These are phyloP conservation scores for Corvus moneduloides DNA, from an alignment of 2,113 vertebrate species.

Conservation along the genomic window DNA sequence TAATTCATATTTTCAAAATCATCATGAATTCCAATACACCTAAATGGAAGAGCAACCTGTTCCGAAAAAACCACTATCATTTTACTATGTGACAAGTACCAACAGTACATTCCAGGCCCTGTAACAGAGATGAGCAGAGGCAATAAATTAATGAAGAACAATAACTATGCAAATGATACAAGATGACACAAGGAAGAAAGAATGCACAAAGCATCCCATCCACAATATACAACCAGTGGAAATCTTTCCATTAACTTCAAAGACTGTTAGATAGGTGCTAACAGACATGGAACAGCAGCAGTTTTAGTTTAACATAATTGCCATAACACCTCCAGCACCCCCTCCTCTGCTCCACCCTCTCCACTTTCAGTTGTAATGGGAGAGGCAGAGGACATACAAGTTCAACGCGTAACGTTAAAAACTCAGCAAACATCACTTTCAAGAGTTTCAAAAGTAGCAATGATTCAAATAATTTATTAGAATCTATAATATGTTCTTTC, in stretches of 20 bases:
- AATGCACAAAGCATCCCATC: not conserved
- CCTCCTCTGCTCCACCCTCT: not conserved
- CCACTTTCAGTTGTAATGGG: not conserved
- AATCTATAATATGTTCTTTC: not conserved
- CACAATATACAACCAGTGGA: not conserved
- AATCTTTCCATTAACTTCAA: not conserved
- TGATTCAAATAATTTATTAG: not conserved
- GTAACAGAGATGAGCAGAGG: not conserved
- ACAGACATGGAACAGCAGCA: not conserved
- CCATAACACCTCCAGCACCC: too few species aligned
- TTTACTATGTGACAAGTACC: not conserved
- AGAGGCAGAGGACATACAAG: not conserved
- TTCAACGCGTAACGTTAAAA: not conserved
- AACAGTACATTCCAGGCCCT: not conserved
- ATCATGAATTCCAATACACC: not conserved
- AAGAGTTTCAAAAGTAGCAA: not conserved
- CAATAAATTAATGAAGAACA: not conserved
- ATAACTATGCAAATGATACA: not conserved
- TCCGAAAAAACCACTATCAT: not conserved
- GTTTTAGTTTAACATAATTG: not conserved
- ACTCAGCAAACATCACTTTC: not conserved
- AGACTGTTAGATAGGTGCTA: not conserved
- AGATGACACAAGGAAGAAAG: not conserved
- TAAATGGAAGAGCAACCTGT: not conserved
- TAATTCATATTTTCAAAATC: not conserved